phyloP scores from a whole-genome alignment of 2,797 vertebrate species.

The Distichodus sexfasciatus region DNA sequence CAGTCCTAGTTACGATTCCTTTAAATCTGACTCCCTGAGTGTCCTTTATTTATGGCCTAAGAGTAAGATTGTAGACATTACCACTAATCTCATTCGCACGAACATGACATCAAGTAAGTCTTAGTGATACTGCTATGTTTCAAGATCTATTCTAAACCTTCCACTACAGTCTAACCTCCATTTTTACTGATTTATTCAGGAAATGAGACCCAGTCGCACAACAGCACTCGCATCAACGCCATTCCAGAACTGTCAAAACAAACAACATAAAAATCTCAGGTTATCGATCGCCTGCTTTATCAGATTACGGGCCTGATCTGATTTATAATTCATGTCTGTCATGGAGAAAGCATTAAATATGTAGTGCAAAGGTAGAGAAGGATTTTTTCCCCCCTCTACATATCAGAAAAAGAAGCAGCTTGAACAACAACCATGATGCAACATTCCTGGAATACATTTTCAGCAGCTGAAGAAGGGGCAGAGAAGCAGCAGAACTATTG shows the following conservation, averaged over 20 bases:
- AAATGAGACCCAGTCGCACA: background rate
- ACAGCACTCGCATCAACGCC: background rate
- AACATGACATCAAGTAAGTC: background rate
- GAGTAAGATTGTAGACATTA: slow-evolving; percentile 12
- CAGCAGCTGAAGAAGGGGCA: background rate
- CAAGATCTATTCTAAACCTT: background rate
- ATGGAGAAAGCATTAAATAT: background rate
- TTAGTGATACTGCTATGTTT: background rate
- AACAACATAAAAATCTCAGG: background rate
- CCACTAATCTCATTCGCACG: slow-evolving; percentile 23
- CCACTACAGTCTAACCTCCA: no score
- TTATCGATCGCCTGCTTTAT: background rate
- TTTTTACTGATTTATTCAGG: no score
- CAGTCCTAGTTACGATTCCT: no score
- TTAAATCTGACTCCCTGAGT: background rate
- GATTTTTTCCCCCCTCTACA: background rate
- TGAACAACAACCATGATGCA: background rate
- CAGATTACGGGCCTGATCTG: background rate
- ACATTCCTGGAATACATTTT: background rate
- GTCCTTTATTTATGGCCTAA: slow-evolving; percentile 1
- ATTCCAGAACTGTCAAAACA: background rate
- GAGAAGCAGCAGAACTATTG: slow-evolving; percentile 7
- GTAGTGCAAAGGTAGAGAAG: background rate
- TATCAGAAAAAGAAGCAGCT: no score
- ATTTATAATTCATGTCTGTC: background rate